phyloP scores from a whole-genome alignment of 2,113 vertebrate species.

The Cranoglanis bouderius region DNA sequence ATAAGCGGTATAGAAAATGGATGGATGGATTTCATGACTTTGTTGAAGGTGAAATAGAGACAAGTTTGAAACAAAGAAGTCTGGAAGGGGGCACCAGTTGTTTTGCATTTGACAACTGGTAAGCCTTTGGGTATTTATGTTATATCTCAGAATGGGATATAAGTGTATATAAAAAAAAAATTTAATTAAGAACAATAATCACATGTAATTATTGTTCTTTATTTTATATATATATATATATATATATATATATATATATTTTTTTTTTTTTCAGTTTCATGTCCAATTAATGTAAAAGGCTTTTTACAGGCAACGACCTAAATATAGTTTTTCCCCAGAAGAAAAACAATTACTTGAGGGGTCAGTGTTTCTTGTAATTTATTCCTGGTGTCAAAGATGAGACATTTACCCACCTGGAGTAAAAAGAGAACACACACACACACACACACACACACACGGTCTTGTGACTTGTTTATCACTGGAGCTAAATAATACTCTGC shows the following conservation, averaged over 20 bases:
- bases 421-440: neutral
- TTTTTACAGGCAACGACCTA: neutral
- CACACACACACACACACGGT: neutral
- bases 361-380: constrained; percentile 1
- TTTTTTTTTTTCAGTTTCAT: neutral
- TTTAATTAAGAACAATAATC: too few relatives aligned
- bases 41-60: neutral
- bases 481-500: neutral
- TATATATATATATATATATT: too few relatives aligned
- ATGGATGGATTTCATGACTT: too few relatives aligned
- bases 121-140: neutral
- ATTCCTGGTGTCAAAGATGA: neutral
- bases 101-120: neutral
- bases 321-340: neutral
- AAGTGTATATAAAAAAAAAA: neutral
- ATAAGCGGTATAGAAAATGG: too few relatives aligned
- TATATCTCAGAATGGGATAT: neutral
- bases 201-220: too few relatives aligned
- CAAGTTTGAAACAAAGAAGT: neutral
- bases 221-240: too few relatives aligned
- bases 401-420: neutral
- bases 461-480: neutral
- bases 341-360: constrained; percentile 1
- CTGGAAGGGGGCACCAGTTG: neutral
- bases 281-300: neutral